Percentiles rank a stretch among this genome's conserved stretches.
Conservation (phyloP, 2,797 vertebrate species). For the Percopsis omiscomaycus region DNA sequence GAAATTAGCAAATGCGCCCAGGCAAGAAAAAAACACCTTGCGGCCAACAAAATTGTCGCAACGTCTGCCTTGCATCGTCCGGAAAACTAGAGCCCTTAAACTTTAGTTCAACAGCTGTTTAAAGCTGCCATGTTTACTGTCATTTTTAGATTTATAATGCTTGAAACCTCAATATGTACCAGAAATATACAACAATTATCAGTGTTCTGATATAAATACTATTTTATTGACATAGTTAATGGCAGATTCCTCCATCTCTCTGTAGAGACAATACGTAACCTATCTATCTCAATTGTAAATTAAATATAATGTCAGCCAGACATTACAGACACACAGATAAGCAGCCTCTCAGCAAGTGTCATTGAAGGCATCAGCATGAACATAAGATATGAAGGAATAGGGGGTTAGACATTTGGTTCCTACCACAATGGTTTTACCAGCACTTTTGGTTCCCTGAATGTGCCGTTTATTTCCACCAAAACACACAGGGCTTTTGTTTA, state of each 20-base stretch:
- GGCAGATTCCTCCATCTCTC: slow-evolving; percentile 32
- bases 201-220: not conserved
- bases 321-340: slow-evolving; percentile 35
- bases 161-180: not conserved
- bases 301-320: too few relatives aligned
- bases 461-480: slow-evolving; percentile 43
- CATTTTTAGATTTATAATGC: too few relatives aligned
- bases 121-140: too few relatives aligned
- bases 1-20: too few relatives aligned
- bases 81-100: too few relatives aligned
- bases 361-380: not conserved
- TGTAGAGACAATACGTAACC: too few relatives aligned
- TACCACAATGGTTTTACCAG: slow-evolving; percentile 12
- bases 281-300: too few relatives aligned
- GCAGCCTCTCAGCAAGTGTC: not conserved
- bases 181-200: slow-evolving; percentile 10
- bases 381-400: not conserved
- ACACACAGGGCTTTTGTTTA: slow-evolving; percentile 71
- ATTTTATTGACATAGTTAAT: slow-evolving; percentile 33
- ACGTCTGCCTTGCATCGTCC: too few relatives aligned
- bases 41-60: too few relatives aligned
- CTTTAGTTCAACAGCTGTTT: too few relatives aligned
- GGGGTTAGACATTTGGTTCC: slow-evolving; percentile 15
- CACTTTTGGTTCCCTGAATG: slow-evolving; percentile 44
- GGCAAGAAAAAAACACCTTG: too few relatives aligned